Base-by-base conservation (phyloP, 2,113 vertebrate genomes). In the Zosterops lateralis region DNA sequence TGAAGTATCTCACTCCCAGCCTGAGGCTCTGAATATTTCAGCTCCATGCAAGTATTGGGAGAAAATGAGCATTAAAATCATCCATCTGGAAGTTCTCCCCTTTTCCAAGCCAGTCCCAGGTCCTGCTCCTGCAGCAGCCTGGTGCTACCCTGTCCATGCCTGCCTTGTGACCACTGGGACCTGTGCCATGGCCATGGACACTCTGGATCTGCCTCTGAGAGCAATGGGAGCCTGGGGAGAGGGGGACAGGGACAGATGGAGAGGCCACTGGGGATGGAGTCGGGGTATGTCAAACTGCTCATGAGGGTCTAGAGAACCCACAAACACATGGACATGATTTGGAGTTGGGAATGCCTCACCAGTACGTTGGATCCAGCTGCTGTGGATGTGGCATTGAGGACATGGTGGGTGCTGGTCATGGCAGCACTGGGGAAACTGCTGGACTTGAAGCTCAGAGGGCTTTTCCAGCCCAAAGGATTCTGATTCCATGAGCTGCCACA, bases 231-330 rank as follows among this genome's bases (percentile, higher is more conserved):
- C 38, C 40, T 4, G 7, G 6, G 45, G 38, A 48, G 22, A 44
- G 32, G 0, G 0, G 47, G 31, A 48, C 22, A 25, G 36, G 17
- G 14, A 17, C 0, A 0, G 40, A 17, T 16, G 22, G 50, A 51
- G 77, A 58, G 34, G 24, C 45, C 34, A 15, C 20, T 1, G 13
- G 21, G 51, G 53, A 17, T 26, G 75, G 70, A 31, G 8, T 4
- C 3, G 1, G 57, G 45, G 9, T 15, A 3, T 7, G 12, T 17
- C 0, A 15, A 40, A 42, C 51, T 84, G 79, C 64, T 66, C 36
- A 14, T 0, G 6, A 24, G 32, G 2, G 0, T 8, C 3, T 3
- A 56, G 36, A 50, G 42, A n/a, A 13, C 22, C n/a, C 67, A 42
- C 29, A 53, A 42, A 31, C 1, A 10, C 11, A 1, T 0, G 32